phyloP scores from a whole-genome alignment of 2,797 vertebrate genomes.

The Mus caroli region DNA sequence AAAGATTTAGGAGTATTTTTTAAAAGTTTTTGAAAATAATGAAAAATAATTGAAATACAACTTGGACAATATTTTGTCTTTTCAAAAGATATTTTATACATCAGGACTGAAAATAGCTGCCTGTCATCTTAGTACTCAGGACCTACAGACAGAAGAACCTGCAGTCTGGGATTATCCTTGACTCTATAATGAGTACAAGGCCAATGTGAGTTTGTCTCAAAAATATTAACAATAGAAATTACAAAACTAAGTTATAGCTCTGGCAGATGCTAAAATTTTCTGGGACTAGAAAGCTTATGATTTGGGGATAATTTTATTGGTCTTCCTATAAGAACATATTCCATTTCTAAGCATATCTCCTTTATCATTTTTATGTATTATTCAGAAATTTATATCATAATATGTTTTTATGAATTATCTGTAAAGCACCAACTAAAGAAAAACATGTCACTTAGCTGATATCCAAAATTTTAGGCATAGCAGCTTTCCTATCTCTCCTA shows the following conservation, averaged over 20 bases:
- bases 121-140: background rate
- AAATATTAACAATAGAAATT: background rate
- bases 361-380: constrained; percentile 30
- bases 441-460: constrained; percentile 49
- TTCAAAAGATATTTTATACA: background rate
- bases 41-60: background rate
- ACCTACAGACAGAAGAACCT: background rate
- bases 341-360: constrained; percentile 22
- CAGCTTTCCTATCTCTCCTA: constrained; percentile 41
- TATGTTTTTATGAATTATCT: background rate
- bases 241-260: background rate
- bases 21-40: background rate
- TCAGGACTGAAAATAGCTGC: background rate
- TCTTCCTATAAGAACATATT: background rate
- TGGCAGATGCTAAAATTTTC: background rate
- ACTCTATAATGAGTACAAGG: background rate
- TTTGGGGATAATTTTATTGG: constrained; percentile 36
- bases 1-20: background rate
- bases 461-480: constrained; percentile 57
- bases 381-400: background rate
- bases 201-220: background rate
- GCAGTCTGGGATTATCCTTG: background rate
- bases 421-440: background rate
- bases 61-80: background rate
- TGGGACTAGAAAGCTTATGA: constrained; percentile 28